Conservation (phyloP, 2,888 invertebrate species). For the Cataglyphis livida region DNA sequence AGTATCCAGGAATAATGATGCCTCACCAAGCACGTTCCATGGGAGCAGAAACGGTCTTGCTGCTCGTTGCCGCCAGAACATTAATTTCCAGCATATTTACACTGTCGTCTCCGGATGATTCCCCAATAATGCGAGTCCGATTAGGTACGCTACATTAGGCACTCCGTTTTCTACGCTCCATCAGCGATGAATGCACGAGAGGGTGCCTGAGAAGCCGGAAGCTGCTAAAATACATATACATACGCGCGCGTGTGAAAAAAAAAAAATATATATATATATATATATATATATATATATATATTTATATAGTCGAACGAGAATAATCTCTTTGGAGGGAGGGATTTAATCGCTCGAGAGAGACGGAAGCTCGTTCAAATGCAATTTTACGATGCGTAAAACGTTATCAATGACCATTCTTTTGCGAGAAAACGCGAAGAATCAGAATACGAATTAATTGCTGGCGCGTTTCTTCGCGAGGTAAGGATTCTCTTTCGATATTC, state of each 20-base stretch:
- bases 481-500: not conserved
- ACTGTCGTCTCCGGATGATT: constrained; percentile 58
- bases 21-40: constrained; percentile 6
- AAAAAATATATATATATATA: not conserved
- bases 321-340: not conserved
- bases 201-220: constrained; percentile 68
- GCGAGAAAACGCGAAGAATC: constrained; percentile 12
- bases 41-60: constrained; percentile 26
- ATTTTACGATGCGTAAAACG: not conserved
- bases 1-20: not conserved
- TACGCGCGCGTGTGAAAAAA: constrained; percentile 27
- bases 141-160: constrained; percentile 77
- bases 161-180: constrained; percentile 62
- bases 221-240: constrained; percentile 26
- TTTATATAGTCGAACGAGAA: constrained; percentile 7
- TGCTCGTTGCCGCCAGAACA: constrained; percentile 9
- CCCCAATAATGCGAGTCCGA: constrained; percentile 68
- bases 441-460: constrained; percentile 28
- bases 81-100: constrained; percentile 63
- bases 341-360: constrained; percentile 51
- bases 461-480: not conserved
- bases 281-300: not conserved
- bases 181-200: constrained; percentile 56
- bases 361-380: not conserved
- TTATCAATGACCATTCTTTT: constrained; percentile 19